Percentiles rank a stretch among this genome's conserved stretches.
Conservation (phyloP, 64 coral and sea anemone species). For the Platygyra sinensis region DNA sequence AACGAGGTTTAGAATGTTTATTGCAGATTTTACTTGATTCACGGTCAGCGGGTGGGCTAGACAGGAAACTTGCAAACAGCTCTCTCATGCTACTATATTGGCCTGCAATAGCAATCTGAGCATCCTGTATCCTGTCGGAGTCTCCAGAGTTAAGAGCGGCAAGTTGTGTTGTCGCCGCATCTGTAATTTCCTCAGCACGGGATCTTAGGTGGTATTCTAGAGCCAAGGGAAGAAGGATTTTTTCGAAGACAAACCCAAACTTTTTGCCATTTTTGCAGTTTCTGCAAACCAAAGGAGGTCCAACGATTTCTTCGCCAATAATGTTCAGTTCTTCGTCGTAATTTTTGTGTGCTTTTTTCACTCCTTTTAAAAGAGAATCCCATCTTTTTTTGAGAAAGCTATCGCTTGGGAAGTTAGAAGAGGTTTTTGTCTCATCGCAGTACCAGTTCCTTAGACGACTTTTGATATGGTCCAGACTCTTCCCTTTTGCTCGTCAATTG, state of each 20-base stretch:
- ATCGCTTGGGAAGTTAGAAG: neutral
- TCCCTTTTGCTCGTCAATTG: neutral
- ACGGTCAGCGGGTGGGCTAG: too few relatives aligned
- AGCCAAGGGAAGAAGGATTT: conserved; percentile 57
- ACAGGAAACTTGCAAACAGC: neutral
- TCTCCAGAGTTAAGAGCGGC: neutral
- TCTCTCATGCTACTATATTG: neutral
- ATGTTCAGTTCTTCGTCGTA: neutral
- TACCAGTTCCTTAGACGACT: conserved; percentile 67
- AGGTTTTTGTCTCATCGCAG: conserved; percentile 5
- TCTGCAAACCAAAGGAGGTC: conserved; percentile 51
- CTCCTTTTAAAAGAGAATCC: neutral
- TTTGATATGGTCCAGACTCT: conserved; percentile 33
- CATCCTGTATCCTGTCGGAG: neutral
- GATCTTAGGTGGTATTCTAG: conserved; percentile 59
- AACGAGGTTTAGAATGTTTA: conserved; percentile 29
- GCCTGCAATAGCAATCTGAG: neutral
- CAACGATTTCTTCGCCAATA: neutral
- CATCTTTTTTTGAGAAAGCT: neutral
- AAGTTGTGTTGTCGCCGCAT: neutral
- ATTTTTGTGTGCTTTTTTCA: neutral
- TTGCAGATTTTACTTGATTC: neutral
- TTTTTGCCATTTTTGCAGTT: conserved; percentile 14
- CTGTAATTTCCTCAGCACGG: conserved; percentile 23
- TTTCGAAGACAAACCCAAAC: conserved; percentile 43